A percentile compares a stretch with the other conserved stretches of the same genome.
These are phyloP conservation scores for Takifugu flavidus DNA, from an alignment of 2,113 vertebrate species.

Conservation along the genomic window DNA sequence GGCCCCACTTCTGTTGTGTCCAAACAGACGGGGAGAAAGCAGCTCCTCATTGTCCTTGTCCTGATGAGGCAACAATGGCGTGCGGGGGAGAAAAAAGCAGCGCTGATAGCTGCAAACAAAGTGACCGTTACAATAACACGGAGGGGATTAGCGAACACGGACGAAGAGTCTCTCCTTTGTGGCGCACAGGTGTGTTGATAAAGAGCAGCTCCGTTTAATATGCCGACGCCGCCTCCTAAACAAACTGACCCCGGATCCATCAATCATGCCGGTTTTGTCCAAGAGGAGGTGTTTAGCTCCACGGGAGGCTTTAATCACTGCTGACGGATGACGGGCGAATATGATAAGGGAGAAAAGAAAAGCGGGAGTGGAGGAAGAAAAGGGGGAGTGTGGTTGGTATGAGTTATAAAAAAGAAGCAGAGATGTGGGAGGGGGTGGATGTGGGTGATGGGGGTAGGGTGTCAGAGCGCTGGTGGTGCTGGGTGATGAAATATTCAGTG, in stretches of 20 bases:
- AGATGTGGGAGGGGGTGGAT: slow-evolving; percentile 45
- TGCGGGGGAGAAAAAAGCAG: slow-evolving; percentile 5
- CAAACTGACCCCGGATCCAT: slow-evolving; percentile 22
- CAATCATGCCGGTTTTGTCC: slow-evolving; percentile 12
- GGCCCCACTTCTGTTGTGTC: slow-evolving; percentile 43
- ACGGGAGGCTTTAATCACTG: slow-evolving; percentile 64
- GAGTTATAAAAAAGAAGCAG: slow-evolving; percentile 6
- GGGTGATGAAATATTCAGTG: slow-evolving; percentile 82
- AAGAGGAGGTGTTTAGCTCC: slow-evolving; percentile 48
- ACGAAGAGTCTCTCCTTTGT: not conserved
- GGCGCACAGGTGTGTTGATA: slow-evolving; percentile 12
- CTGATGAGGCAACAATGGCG: slow-evolving; percentile 23
- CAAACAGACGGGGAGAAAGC: slow-evolving; percentile 32
- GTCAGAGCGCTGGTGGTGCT: slow-evolving; percentile 58
- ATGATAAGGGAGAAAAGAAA: slow-evolving; percentile 62
- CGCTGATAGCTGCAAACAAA: slow-evolving; percentile 40
- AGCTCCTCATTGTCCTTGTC: slow-evolving; percentile 41
- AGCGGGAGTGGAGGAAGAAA: slow-evolving; percentile 22
- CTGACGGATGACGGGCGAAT: slow-evolving; percentile 48
- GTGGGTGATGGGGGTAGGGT: slow-evolving; percentile 62
- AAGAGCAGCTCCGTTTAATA: slow-evolving; percentile 13
- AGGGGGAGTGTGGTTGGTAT: slow-evolving; percentile 22
- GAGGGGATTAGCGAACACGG: not conserved
- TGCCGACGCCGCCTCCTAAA: slow-evolving; percentile 2
- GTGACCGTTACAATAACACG: slow-evolving; percentile 15